Base-by-base conservation (phyloP, 2,797 vertebrate species). In the Esox masquinongy region DNA sequence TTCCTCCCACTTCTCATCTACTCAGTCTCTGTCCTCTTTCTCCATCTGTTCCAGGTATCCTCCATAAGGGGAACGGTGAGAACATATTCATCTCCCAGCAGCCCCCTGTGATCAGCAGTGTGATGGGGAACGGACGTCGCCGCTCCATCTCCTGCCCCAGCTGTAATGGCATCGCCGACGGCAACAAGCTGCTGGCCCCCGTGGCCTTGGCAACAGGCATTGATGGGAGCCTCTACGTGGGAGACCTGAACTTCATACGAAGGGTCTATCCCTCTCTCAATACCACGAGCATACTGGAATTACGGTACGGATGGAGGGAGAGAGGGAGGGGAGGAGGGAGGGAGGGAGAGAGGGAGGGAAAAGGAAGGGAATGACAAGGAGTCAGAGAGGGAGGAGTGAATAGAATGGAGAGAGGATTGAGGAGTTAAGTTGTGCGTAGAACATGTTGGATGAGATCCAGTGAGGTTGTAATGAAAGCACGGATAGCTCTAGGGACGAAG, bases 71-170 rank as follows among this genome's bases (percentile, higher is more conserved):
- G 82, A 99, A 95, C 0, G 98, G 98, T 36, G 98, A 99, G 90
- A 99, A 99, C 90, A 93, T 97, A 88, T 99, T 99, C 84, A 94
- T 99, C 87, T 97, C 96, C 0, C 96, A 99, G 91, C 98, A 99
- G 92, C 98, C 98, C 0, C 96, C 97, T 34, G 97, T 99, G 82
- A 96, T 99, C 90, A 96, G 93, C 72, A 99, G 98, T 92, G 85
- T 98, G 84, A 99, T 99, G 98, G 98, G 98, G 29, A 99, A 99
- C 0, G 98, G 98, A 43, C 96, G 98, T 6, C 93, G 97, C 8
- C 95, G 98, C 76, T 99, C 98, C 84, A 99, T 99, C 81, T 99
- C 98, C 43, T 99, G 98, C 83, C 98, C 98, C 15, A 99, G 98
- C 93, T 99, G 98, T 86, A 99, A 99, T 0, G 98, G 98, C 51